Conservation (phyloP, 2,113 vertebrate genomes). For the Lethenteron camtschaticum region DNA sequence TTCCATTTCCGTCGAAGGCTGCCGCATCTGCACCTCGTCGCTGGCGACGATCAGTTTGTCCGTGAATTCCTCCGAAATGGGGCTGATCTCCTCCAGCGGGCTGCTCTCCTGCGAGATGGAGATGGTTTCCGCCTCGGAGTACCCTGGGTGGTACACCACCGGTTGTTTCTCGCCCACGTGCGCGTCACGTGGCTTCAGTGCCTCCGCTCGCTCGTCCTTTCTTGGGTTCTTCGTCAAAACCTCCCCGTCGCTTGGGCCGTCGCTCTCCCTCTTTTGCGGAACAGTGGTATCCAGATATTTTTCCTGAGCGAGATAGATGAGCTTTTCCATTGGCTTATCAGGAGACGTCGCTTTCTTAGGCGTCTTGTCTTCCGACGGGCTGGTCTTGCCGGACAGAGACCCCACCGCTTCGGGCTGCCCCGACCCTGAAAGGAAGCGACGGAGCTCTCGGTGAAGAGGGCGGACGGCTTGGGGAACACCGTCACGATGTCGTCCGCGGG, state of each 20-base stretch:
- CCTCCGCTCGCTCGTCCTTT: not conserved
- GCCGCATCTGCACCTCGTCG: no score
- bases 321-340: not conserved
- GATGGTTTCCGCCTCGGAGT: slow-evolving; percentile 1
- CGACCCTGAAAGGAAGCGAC: no score
- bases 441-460: no score
- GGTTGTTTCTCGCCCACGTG: not conserved
- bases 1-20: no score
- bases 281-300: slow-evolving; percentile 5
- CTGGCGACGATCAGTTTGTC: no score
- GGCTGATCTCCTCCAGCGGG: slow-evolving; percentile 1
- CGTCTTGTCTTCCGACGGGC: no score
- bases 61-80: not conserved
- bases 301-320: not conserved
- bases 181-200: not conserved
- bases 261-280: not conserved
- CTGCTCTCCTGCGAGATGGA: slow-evolving; percentile 2
- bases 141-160: not conserved
- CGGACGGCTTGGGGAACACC: no score
- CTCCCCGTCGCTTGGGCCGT: not conserved
- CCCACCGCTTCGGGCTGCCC: no score
- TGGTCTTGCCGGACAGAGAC: no score
- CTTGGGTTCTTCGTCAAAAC: not conserved
- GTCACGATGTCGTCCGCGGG: no score
- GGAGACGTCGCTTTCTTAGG: no score